Percentiles rank a stretch among this genome's conserved stretches.
Evolutionary conservation across 1,140 invertebrate species (phyloP).

Genomic region (Drosophila sturtevanti): DNA sequence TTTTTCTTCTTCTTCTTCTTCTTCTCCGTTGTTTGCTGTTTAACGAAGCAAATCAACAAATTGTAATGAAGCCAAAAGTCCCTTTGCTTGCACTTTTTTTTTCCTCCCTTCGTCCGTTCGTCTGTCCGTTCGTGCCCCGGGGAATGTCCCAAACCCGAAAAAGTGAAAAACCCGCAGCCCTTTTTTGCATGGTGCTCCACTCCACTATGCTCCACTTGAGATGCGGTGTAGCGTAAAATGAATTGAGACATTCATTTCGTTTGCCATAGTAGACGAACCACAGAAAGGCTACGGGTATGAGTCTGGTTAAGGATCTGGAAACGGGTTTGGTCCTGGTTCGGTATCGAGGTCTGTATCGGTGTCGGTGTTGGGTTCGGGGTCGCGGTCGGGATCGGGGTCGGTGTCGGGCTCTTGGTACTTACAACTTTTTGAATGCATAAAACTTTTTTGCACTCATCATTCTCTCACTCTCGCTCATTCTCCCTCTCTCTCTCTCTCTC

Average conservation of each 20-base stretch:
- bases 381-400: too few relatives aligned
- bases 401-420: conserved; percentile 41
- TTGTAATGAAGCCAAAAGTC: conserved; percentile 75
- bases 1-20: conserved; percentile 13
- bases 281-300: conserved; percentile 11
- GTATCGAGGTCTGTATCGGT: background rate
- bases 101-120: conserved; percentile 7
- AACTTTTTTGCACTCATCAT: conserved; percentile 54
- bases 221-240: conserved; percentile 77
- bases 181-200: conserved; percentile 63
- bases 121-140: conserved; percentile 9
- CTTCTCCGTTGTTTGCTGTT: conserved; percentile 71
- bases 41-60: conserved; percentile 81
- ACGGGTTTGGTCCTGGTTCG: background rate
- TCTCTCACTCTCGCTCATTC: conserved; percentile 1
- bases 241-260: conserved; percentile 75
- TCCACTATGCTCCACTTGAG: conserved; percentile 63
- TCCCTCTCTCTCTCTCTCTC: background rate
- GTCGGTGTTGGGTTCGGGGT: background rate
- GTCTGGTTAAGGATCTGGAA: background rate
- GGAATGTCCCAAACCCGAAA: conserved; percentile 21
- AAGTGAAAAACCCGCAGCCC: conserved; percentile 63
- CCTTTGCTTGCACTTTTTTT: conserved; percentile 69
- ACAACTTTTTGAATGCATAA: conserved; percentile 72
- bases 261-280: conserved; percentile 30